Base-by-base conservation (phyloP, 2,888 invertebrate genomes). In the Brachyptera risi region DNA sequence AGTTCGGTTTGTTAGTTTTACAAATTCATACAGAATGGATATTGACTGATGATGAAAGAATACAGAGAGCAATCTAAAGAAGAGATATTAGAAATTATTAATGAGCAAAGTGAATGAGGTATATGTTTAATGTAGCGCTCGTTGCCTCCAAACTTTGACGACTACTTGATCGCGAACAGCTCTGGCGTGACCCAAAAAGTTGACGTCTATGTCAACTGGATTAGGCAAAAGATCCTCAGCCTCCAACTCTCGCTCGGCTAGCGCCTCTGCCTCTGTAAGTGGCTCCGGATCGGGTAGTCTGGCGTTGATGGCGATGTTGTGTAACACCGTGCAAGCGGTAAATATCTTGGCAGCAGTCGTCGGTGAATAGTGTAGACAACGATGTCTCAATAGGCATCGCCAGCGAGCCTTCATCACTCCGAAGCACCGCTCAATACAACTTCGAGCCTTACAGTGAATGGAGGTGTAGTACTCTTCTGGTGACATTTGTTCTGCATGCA, bases 361-460 rank as follows among this genome's bases (percentile, higher is more conserved):
- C 11, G 58, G 58, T 9, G 15, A 31, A 21, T 58, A 58, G 19
- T 58, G 58, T 35, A 58, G 44, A 3, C 24, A 15, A 5, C 49
- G 47, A 23, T 58, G 49, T 27, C 42, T 47, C 49, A 27, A 31
- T 2, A 63, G 21, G 31, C 63, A 60, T 13, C 63, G 42, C 38
- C 44, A 63, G 2, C 63, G 26, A 11, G 24, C 50, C 17, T 63
- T 60, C 13, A 63, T 17, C 1, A 63, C 40, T 11, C 63, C 60
- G 23, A 60, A 60, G 27, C 63, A 60, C 35, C 63, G 15, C 21
- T 60, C 60, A 13, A 63, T 44, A 23, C 49, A 56, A 38, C 44
- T 42, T 17, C 59, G 23, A 1, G 50, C 26, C 15, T 24, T 19
- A 13, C 42, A 26, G 31, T 57, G 60, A n/a, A 19, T 9, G n/a